Evolutionary conservation across 37 sponge, comb jelly and placozoan genomes (phyloP), one percentile per base, ranked within the genome.

Genomic region (Crambe crambe): DNA sequence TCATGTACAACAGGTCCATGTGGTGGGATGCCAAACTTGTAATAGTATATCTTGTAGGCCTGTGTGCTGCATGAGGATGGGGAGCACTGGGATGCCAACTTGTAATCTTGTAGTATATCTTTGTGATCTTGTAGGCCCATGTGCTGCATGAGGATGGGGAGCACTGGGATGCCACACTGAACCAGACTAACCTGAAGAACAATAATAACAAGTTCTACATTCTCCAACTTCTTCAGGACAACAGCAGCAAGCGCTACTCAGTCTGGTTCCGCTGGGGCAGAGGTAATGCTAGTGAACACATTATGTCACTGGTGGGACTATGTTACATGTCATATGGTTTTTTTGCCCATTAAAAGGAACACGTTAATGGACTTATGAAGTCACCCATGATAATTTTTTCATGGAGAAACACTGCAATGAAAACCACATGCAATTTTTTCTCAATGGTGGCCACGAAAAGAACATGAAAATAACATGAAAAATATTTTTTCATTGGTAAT

Each of bases 141-240:
- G 91, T 95, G 34, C 93, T 80, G 37, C 57, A 63, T 77, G 94
- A 96, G 38, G 89, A 72, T 35, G 85, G 63, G 8, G 86, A 83
- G 39, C 72, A 88, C 34, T 96, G 91, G 91, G 89, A 94, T 60
- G 87, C 85, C 35, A 96, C 87, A 81, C 78, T 96, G 40, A 96
- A 96, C 66, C 97, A 96, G 80, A 96, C 97, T 25, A 93, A 96
- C 60, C 75, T 93, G 64, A 71, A 80, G 39, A 93, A 90, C 80
- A 96, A 96, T 73, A 96, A 96, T 68, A 96, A 96, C 81, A 96
- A 96, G 69, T 96, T 90, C 62, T 96, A 96, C 68, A 56, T 90
- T 26, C 56, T 96, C 26, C 97, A 96, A 70, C 77, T 96, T 23
- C 75, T 96, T 68, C 78, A 92, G 75, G 92, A 90, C 36, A 75